Evolutionary conservation across 23 tunicate species (phyloP), one percentile per base, ranked within the genome.

Genomic region (Styela clava): DNA sequence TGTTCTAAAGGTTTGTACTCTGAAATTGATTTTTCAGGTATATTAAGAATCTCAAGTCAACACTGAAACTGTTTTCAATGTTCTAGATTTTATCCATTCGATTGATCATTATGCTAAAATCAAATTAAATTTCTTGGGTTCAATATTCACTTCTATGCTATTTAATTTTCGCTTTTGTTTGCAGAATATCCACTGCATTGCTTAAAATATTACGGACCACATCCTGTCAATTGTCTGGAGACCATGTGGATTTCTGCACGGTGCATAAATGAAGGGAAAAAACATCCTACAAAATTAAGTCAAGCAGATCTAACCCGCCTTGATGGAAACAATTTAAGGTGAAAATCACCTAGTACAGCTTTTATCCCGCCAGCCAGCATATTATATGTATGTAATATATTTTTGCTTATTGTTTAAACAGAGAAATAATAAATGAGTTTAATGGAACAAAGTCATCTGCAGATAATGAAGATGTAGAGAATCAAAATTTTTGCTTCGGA

Each of bases 151-250:
- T 61, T 19, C 20, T 61, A 61, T 61, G 19, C 19, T 61, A 19
- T 61, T 19, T 61, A 21, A 19, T 19, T 61, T 19, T 19, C 28
- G 19, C n/a, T 16, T 19, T 68, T 73, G 29, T 73, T 73, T 73
- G 16, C 74, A 79, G 84, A 34, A 31, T 64, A 32, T 28, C 84
- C 84, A 31, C 1, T 27, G n/a, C 22, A 33, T 64, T 64, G 84
- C 52, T 12, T 19, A 9, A 2, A 2, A n/a, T 79, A 79, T 31
- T 67, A 67, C 33, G 84, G 84, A 2, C 71, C 73, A 1, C 84
- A 79, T 21, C 63, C 56, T 24, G 52, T 79, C 1, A 70, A 67
- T 2, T 79, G 84, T 64, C 31, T 79, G 35, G 70, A 63, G 24
- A 79, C 74, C 31, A 29, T 79, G 19, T 79, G 73, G 73, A 2